Evolutionary conservation across 2,113 vertebrate species (phyloP), one percentile per base, ranked within the genome.

Genomic region (Oryzias woworae): DNA sequence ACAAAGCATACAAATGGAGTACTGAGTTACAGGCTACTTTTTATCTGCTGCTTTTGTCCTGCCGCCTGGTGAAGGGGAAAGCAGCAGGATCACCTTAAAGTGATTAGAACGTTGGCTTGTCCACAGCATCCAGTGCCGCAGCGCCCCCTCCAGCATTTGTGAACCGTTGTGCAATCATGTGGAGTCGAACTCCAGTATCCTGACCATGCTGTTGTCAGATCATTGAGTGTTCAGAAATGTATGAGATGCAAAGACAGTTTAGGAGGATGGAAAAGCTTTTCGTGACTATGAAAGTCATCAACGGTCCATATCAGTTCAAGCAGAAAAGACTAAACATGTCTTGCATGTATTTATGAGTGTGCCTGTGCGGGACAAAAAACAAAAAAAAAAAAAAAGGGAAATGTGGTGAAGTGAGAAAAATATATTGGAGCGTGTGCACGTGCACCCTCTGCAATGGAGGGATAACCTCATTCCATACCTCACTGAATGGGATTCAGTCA

Each of bases 401-500:
- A 16, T 52, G 15, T 4, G 16, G 53, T 26, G 31, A 7, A 42
- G 44, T 41, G 17, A 20, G 24, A 20, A 50, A 46, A 44, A 10
- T 0, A 3, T 4, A 22, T 45, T 61, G 47, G n/a, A 48, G 47
- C 57, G 53, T 61, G 36, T 51, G 46, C n/a, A 12, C 47, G 5
- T 54, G 2, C 26, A 53, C 43, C 20, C 74, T 78, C 72, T 76
- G 69, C 78, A 76, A 78, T 13, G 20, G 56, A 73, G 59, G 81
- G 74, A 75, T 84, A 84, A 70, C 75, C 69, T 73, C 57, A 57
- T 58, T 64, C 50, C 52, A 14, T 54, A 66, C 18, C 50, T 63
- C 22, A 24, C 62, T 65, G 72, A 66, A 75, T 69, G 58, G 57
- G 61, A 76, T 71, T 79, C 73, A 71, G 62, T 76, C 47, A 70